Evolutionary conservation across 2,888 invertebrate genomes (phyloP).

Genomic region (Pterobdella sp.): DNA sequence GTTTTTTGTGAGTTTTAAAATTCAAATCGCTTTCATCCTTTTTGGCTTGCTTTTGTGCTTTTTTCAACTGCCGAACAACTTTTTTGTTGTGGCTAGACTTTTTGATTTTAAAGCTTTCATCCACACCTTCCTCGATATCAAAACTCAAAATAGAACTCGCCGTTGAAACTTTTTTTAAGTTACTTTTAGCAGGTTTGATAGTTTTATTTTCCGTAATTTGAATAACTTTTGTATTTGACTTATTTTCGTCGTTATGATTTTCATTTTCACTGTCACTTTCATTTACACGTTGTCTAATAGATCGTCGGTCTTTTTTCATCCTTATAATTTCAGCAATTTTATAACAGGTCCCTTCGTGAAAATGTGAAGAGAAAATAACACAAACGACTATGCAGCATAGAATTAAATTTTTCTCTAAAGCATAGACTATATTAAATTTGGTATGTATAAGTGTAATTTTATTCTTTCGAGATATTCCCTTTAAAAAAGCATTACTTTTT

Average conservation of each 20-base stretch:
- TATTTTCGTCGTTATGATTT: not conserved
- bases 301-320: constrained; percentile 3
- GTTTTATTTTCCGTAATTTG: not conserved
- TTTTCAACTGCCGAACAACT: constrained; percentile 60
- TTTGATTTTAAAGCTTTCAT: constrained; percentile 83
- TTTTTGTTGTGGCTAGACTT: constrained; percentile 84
- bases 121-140: constrained; percentile 22
- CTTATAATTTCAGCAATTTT: too few relatives aligned
- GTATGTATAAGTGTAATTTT: too few relatives aligned
- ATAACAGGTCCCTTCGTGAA: too few relatives aligned
- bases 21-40: not conserved
- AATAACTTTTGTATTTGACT: not conserved
- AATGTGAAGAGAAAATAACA: too few relatives aligned
- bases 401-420: too few relatives aligned
- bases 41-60: constrained; percentile 49
- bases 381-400: too few relatives aligned
- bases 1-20: constrained; percentile 37
- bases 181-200: not conserved
- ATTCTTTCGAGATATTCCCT: too few relatives aligned
- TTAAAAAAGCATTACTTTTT: too few relatives aligned
- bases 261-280: constrained; percentile 8
- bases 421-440: too few relatives aligned
- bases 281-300: not conserved
- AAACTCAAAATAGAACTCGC: not conserved
- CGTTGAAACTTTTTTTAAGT: not conserved